Base-by-base conservation (phyloP, 2,797 vertebrate genomes). In the Erpetoichthys calabaricus region DNA sequence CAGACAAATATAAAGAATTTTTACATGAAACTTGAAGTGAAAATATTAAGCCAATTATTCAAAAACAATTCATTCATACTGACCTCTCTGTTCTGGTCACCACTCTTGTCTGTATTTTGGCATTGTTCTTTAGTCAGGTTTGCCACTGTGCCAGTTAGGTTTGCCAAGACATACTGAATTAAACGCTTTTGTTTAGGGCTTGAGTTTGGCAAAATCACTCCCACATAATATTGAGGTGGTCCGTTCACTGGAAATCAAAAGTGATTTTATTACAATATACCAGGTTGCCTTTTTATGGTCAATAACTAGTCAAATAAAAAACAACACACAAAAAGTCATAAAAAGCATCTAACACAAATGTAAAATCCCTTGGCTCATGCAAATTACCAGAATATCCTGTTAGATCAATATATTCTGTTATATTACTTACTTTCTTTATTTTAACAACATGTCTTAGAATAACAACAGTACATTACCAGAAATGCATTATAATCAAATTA, bases 211-310 rank as follows among this genome's bases (percentile, higher is more conserved):
- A 72, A 68, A 7, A 60, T 50, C 51, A 93, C 87, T 0, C 91
- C 88, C 0, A 92, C 83, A 2, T 97, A 98, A 65, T 91, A 86
- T 70, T 94, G 89, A 3, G 85, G 83, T 43, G 87, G 84, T 1
- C 65, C 60, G 0, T 87, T 66, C 2, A 64, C 94, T 96, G 72
- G 3, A 45, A 45, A n/a, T 8, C 5, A 41, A 45, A 42, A 55
- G 1, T 47, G 56, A 56, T 6, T 3, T 4, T 45, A 7, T 1
- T 1, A 25, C 25, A 25, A 25, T 25, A 25, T 25, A 25, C 25
- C 25, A 25, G 25, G 50, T 4, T 9, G 50, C 25, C 25, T 25
- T 25, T 25, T 25, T 25, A 25, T 25, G 25, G 25, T 25, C 2
- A 25, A 45, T 4, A 60, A 3, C 47, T 43, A 51, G 41, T 3